phyloP scores from a whole-genome alignment of 2,888 invertebrate species.

The Stenolophus ochropezus region DNA sequence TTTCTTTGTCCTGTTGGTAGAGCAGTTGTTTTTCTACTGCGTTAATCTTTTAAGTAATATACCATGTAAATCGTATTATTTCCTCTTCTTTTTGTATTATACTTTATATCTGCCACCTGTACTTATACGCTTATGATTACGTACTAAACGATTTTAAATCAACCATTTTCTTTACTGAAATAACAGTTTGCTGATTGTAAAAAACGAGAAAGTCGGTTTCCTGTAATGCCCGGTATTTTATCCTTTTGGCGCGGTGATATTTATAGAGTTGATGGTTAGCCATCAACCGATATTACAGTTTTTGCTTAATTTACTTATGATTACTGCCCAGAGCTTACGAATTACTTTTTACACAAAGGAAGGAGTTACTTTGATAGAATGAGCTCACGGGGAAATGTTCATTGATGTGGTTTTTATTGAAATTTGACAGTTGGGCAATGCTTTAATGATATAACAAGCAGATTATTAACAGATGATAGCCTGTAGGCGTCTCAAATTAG shows the following conservation, averaged over 20 bases:
- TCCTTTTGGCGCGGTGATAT: slow-evolving; percentile 34
- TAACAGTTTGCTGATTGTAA: slow-evolving; percentile 11
- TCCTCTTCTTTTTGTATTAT: not conserved
- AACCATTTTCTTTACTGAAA: slow-evolving; percentile 32
- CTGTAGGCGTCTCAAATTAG: not conserved
- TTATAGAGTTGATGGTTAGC: slow-evolving; percentile 4
- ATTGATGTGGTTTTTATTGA: not conserved
- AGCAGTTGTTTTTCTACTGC: not conserved
- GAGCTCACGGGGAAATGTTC: not conserved
- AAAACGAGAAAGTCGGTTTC: slow-evolving; percentile 25
- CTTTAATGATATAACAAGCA: not conserved
- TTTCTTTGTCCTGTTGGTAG: not conserved
- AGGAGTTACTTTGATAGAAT: slow-evolving; percentile 1
- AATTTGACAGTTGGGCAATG: not conserved
- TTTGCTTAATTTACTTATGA: slow-evolving; percentile 37
- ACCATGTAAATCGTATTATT: slow-evolving; percentile 23
- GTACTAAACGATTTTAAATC: slow-evolving; percentile 35
- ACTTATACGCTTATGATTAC: not conserved
- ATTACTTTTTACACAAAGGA: slow-evolving; percentile 1
- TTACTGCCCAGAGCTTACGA: not conserved
- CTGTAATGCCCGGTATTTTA: slow-evolving; percentile 19
- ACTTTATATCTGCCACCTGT: slow-evolving; percentile 33
- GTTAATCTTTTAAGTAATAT: slow-evolving; percentile 41
- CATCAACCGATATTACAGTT: slow-evolving; percentile 25
- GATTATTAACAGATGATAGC: not conserved